These are phyloP conservation scores for Ptychadena robeensis DNA, from an alignment of 2,797 vertebrate genomes.

Conservation along the genomic window DNA sequence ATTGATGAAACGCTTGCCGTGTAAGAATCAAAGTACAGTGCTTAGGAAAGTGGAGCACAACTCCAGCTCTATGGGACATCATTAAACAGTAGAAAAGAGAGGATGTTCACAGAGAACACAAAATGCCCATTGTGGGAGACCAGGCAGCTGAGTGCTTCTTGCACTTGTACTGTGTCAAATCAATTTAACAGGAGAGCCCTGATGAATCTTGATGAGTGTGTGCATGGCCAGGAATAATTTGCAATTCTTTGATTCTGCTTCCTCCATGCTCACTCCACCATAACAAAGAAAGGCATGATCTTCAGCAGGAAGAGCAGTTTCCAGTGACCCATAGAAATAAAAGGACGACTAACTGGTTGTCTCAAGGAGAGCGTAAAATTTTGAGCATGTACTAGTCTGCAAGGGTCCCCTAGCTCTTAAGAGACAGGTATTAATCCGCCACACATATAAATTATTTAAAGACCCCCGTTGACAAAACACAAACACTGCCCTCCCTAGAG, in stretches of 20 bases:
- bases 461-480: neutral
- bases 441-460: constrained; percentile 9
- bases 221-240: constrained; percentile 49
- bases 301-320: constrained; percentile 50
- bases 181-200: constrained; percentile 57
- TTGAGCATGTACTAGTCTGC: constrained; percentile 6
- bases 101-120: constrained; percentile 52
- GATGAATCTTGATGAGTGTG: constrained; percentile 60
- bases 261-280: constrained; percentile 57
- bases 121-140: constrained; percentile 52
- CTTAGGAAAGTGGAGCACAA: constrained; percentile 21
- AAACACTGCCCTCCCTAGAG: neutral
- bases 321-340: constrained; percentile 56
- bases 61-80: constrained; percentile 52
- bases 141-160: constrained; percentile 57
- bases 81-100: constrained; percentile 44
- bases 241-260: constrained; percentile 57
- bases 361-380: constrained; percentile 58
- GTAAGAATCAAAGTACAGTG: constrained; percentile 5
- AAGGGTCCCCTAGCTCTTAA: constrained; percentile 24
- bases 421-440: constrained; percentile 12
- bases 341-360: constrained; percentile 41
- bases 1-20: constrained; percentile 23
- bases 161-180: constrained; percentile 59
- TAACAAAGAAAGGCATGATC: constrained; percentile 55